Percentiles rank a stretch among this genome's conserved stretches.
Evolutionary conservation across 2,113 vertebrate genomes (phyloP).

Genomic region (Mustelus asterias): DNA sequence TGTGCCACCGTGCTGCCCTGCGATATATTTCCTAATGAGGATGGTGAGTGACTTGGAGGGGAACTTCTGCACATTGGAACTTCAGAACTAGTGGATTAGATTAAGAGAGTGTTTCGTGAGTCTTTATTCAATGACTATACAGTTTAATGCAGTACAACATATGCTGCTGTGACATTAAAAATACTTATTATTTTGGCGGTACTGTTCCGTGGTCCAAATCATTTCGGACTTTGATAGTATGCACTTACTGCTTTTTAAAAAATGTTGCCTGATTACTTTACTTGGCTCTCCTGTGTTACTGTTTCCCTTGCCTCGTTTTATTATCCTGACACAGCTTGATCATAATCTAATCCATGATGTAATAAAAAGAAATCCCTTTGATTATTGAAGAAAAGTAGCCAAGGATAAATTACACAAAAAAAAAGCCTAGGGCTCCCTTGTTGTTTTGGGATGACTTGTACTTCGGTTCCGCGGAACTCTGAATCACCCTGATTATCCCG

Average conservation of each 20-base stretch:
- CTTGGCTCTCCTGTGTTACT: not conserved
- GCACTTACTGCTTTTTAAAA: not conserved
- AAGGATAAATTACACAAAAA: not conserved
- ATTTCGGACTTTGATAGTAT: not conserved
- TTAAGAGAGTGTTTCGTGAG: not conserved
- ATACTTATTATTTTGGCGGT: not conserved
- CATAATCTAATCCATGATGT: conserved; percentile 11
- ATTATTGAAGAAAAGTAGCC: not conserved
- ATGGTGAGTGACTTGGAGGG: too few relatives aligned
- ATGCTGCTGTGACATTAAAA: not conserved
- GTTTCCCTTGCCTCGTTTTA: not conserved
- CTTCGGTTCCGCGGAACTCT: not conserved
- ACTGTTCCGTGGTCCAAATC: not conserved
- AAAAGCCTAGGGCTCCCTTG: not conserved
- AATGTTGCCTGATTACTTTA: not conserved
- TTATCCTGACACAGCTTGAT: not conserved
- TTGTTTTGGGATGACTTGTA: not conserved
- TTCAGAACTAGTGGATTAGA: not conserved
- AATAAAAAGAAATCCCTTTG: not conserved
- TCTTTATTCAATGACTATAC: not conserved
- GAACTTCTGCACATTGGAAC: not conserved
- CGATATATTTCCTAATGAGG: too few relatives aligned
- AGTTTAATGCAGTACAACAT: not conserved
- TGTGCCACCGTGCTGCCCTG: too few relatives aligned
- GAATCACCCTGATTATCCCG: not conserved